Conservation (phyloP, 2,113 vertebrate genomes). For the Rutilus rutilus region DNA sequence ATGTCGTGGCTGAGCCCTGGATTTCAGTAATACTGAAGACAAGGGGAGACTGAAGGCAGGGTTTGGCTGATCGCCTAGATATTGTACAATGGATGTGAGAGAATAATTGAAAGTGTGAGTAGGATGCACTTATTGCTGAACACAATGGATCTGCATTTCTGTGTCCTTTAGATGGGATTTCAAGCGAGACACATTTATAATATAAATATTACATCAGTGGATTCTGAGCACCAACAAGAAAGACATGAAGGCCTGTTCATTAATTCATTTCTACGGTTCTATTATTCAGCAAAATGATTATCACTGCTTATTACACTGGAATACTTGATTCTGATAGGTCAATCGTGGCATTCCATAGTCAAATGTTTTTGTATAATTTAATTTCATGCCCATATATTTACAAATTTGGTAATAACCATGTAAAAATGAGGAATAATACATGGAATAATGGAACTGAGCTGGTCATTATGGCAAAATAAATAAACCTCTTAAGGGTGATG, state of each 20-base stretch:
- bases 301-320: not conserved
- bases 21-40: not conserved
- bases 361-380: not conserved
- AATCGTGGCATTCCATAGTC: not conserved
- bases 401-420: not conserved
- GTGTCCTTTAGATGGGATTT: not conserved
- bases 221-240: not conserved
- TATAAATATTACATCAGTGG: not conserved
- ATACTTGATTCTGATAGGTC: not conserved
- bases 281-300: not conserved
- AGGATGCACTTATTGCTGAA: not conserved
- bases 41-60: not conserved
- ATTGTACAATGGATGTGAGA: not conserved
- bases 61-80: not conserved
- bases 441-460: slow-evolving; percentile 15
- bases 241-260: not conserved
- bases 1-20: not conserved
- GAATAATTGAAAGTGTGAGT: slow-evolving; percentile 1
- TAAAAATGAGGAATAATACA: not conserved
- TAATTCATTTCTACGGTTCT: not conserved
- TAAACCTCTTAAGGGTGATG: slow-evolving; percentile 6
- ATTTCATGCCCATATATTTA: not conserved
- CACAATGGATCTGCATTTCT: slow-evolving; percentile 12
- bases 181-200: not conserved
- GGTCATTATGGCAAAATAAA: slow-evolving; percentile 20